A percentile compares a stretch with the other conserved stretches of the same genome.
phyloP scores from a whole-genome alignment of 2,888 invertebrate species.

The Rapana venosa region DNA sequence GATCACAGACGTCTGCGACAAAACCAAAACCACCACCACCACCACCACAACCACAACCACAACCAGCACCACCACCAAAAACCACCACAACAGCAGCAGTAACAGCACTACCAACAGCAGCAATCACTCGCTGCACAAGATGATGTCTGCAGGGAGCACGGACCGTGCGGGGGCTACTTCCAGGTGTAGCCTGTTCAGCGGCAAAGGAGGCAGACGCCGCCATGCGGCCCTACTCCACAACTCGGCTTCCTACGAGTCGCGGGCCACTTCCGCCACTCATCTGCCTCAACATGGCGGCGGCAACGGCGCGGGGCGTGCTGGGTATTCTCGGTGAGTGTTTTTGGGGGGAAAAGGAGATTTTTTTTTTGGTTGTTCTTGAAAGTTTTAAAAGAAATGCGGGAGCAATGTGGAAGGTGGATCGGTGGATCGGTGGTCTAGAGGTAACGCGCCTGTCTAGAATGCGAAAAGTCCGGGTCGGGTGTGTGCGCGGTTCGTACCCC shows the following conservation, averaged over 20 bases:
- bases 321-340: not conserved
- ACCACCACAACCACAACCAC: not conserved
- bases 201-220: not conserved
- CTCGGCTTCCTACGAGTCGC: constrained; percentile 56
- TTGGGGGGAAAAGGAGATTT: not conserved
- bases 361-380: not conserved
- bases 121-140: not conserved
- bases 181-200: not conserved
- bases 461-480: too few relatives aligned
- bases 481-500: too few relatives aligned
- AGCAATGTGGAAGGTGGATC: too few relatives aligned
- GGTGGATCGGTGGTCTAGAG: too few relatives aligned
- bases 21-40: not conserved
- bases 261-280: constrained; percentile 49
- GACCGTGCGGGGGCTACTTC: constrained; percentile 9
- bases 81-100: not conserved
- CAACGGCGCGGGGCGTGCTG: not conserved
- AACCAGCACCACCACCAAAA: not conserved
- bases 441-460: too few relatives aligned
- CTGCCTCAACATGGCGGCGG: not conserved
- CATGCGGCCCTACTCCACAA: constrained; percentile 49
- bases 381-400: too few relatives aligned
- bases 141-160: not conserved
- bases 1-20: constrained; percentile 52
- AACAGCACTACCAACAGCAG: not conserved